phyloP scores from a whole-genome alignment of 2,888 invertebrate genomes.

The Sinodicranocentrus sp. region DNA sequence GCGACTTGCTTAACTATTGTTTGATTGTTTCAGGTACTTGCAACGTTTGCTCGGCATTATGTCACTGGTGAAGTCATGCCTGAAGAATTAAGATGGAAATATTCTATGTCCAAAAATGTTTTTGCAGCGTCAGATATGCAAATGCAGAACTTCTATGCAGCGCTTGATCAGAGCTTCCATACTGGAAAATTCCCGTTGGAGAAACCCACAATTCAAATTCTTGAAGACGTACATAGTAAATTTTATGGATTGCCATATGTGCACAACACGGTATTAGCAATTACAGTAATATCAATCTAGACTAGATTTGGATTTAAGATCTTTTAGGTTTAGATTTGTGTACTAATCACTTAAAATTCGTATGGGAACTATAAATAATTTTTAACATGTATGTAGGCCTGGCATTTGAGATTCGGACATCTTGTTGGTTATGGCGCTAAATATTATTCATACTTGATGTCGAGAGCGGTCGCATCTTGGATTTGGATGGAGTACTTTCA shows the following conservation, averaged over 20 bases:
- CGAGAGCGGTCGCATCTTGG: conserved; percentile 93
- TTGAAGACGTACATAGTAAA: conserved; percentile 87
- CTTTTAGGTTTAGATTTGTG: too few species aligned
- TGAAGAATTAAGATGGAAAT: conserved; percentile 86
- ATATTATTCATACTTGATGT: conserved; percentile 98
- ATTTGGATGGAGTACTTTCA: conserved; percentile 95
- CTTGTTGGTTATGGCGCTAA: conserved; percentile 98
- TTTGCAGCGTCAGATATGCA: conserved; percentile 94
- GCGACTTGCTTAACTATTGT: too few species aligned
- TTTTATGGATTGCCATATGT: conserved; percentile 94
- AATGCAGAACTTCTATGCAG: conserved; percentile 94
- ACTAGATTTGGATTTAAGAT: too few species aligned
- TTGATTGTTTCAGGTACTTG: conserved; percentile 82
- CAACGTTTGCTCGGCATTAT: conserved; percentile 93
- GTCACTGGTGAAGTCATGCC: conserved; percentile 92
- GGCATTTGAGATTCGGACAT: conserved; percentile 98
- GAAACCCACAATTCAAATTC: conserved; percentile 84
- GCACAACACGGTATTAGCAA: conserved; percentile 90
- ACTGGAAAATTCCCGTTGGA: conserved; percentile 81
- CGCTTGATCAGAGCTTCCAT: conserved; percentile 94
- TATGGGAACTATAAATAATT: too few species aligned
- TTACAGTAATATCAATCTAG: too few species aligned
- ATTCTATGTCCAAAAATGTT: conserved; percentile 91
- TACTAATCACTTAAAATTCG: too few species aligned
- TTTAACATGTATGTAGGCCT: conserved; percentile 84